These are phyloP conservation scores for Stylophora pistillata DNA, from an alignment of 64 coral and sea anemone genomes.

Conservation along the genomic window DNA sequence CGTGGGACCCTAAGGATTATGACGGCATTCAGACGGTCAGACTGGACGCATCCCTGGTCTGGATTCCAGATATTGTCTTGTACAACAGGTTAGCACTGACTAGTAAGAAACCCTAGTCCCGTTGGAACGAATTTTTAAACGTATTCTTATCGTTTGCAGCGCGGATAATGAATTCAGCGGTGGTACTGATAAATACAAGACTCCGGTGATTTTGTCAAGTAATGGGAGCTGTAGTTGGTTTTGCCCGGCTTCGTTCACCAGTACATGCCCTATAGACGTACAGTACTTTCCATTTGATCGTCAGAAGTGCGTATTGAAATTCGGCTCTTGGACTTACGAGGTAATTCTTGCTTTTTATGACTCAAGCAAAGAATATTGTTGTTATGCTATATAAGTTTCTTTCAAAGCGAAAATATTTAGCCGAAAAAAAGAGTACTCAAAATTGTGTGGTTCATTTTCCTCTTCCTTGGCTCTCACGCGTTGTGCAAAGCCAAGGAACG, in stretches of 20 bases:
- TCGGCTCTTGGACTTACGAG: constrained; percentile 92
- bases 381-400: too few relatives aligned
- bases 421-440: too few relatives aligned
- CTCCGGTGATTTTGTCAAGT: constrained; percentile 69
- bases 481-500: too few relatives aligned
- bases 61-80: constrained; percentile 96
- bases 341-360: neutral
- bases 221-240: constrained; percentile 77
- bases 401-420: too few relatives aligned
- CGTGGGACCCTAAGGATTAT: constrained; percentile 69
- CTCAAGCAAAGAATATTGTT: too few relatives aligned
- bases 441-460: too few relatives aligned
- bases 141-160: constrained; percentile 32
- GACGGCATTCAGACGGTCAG: constrained; percentile 62
- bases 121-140: too few relatives aligned
- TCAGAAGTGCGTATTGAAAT: constrained; percentile 83
- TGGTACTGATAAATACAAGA: constrained; percentile 95
- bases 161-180: constrained; percentile 83
- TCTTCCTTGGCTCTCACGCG: too few relatives aligned
- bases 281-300: constrained; percentile 85
- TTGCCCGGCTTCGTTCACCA: constrained; percentile 78
- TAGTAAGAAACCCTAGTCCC: too few relatives aligned
- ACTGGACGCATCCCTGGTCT: constrained; percentile 68
- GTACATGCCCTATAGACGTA: constrained; percentile 83
- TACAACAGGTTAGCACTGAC: constrained; percentile 84